Base-by-base conservation (phyloP, 1,140 invertebrate species). In the Lepidurus couesii region DNA sequence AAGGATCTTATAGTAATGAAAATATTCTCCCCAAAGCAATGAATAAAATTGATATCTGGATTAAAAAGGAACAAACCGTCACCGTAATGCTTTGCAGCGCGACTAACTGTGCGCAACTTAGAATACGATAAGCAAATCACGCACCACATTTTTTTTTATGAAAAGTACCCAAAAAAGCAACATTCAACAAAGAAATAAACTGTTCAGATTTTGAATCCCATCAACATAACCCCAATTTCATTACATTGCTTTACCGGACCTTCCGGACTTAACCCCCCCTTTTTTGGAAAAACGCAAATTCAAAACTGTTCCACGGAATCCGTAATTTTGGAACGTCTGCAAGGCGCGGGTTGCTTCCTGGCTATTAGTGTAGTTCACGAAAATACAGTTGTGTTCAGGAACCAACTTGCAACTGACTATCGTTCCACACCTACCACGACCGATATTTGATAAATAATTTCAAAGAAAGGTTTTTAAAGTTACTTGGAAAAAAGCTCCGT, bases 221-320 rank as follows among this genome's bases (percentile, higher is more conserved):
- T 34, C 34, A 34, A 34, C 3, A 34, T 34, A 2, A 34, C 0
- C 34, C 34, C 34, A 34, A 34, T 34, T 34, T 34, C 34, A 34
- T 34, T 34, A 34, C 34, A 4, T 34, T 34, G 4, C 34, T 34
- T 34, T 34, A 34, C 3, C 2, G 34, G 34, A 0, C 53, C 13
- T 16, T 65, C 21, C 21, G 7, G 53, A 8, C 21, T 9, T 16
- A 7, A 65, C 0, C 16, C 53, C 53, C 2, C 53, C 53, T 4
- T 21, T 65, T 65, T 65, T 65, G 16, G 53, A 65, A 16, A 65
- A 65, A 65, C 53, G 53, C 53, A 65, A 16, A 65, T 65, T 65
- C 13, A 65, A 16, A 65, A 65, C 53, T 9, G 53, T 65, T 65
- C 53, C 53, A 13, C 53, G 53, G 13, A 65, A 65, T 16, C 16